phyloP scores from a whole-genome alignment of 2,113 vertebrate species.

The Urocitellus parryii region DNA sequence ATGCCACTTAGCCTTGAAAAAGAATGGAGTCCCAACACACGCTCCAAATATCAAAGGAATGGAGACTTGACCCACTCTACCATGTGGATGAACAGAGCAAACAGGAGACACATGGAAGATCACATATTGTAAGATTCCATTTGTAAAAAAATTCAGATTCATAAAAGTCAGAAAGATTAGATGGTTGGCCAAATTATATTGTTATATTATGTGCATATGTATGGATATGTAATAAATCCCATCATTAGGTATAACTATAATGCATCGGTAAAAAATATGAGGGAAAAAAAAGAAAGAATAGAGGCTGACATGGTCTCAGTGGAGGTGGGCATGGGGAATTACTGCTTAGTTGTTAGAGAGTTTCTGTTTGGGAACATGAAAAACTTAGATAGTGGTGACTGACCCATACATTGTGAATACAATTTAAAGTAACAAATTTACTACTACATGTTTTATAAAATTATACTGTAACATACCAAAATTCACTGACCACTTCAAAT shows the following conservation, averaged over 20 bases:
- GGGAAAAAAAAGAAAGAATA: no score
- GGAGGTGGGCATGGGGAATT: no score
- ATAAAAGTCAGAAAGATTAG: neutral
- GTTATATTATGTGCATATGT: no score
- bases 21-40: no score
- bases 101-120: neutral
- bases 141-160: neutral
- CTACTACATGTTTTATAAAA: neutral
- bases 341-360: neutral
- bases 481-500: neutral
- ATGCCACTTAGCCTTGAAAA: neutral
- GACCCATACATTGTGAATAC: neutral
- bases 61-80: no score
- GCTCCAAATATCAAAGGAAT: no score
- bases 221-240: no score
- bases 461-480: neutral
- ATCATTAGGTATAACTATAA: no score
- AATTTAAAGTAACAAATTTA: neutral
- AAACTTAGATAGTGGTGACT: neutral
- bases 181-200: no score
- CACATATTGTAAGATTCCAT: neutral
- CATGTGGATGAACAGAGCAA: rapidly evolving
- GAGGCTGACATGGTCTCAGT: no score
- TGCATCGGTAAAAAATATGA: no score
- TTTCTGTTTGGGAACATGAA: neutral